Evolutionary conservation across 2,888 invertebrate genomes (phyloP), one percentile per base, ranked within the genome.

Genomic region (Drosophila emarginata): DNA sequence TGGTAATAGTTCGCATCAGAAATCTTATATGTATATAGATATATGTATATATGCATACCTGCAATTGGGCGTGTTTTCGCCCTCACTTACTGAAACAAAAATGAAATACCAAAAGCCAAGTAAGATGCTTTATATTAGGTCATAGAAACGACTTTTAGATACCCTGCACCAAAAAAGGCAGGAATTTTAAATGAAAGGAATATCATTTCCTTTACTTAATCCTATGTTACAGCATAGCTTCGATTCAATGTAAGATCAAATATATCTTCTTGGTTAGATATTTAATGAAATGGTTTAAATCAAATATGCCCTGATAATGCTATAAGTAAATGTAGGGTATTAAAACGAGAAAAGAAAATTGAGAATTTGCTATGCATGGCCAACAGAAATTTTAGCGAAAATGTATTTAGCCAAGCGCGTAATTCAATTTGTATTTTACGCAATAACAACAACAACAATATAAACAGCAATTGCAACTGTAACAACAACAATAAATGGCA

Each of bases 351-450:
- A 45, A 45, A 45, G 45, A 45, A 45, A 45, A 9, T 45, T 18
- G 40, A 45, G 40, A 45, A 45, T 45, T 45, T 73, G 76, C 52
- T 72, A 65, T 79, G 68, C 79, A 74, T 79, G 61, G 72, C 74
- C 52, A 72, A 74, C 74, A 74, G 60, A 62, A 79, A 81, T 81
- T 85, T 85, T 79, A 85, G 78, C 76, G 86, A 84, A 89, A 88
- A 86, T 79, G 83, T 74, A 80, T 65, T 77, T 80, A 89, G 76
- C 82, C 81, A 85, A 83, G 88, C 88, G 89, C 85, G 79, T 88
- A 88, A 88, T 89, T 88, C 78, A 84, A 88, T 88, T 88, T 83
- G 45, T 45, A 73, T 82, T 78, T 74, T 77, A 76, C 72, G 75
- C 75, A 65, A 57, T 69, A 71, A 63, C 72, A 61, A 65, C 60